phyloP scores from a whole-genome alignment of 37 sponge, comb jelly and placozoan species.

The Petrosia ficiformis region DNA sequence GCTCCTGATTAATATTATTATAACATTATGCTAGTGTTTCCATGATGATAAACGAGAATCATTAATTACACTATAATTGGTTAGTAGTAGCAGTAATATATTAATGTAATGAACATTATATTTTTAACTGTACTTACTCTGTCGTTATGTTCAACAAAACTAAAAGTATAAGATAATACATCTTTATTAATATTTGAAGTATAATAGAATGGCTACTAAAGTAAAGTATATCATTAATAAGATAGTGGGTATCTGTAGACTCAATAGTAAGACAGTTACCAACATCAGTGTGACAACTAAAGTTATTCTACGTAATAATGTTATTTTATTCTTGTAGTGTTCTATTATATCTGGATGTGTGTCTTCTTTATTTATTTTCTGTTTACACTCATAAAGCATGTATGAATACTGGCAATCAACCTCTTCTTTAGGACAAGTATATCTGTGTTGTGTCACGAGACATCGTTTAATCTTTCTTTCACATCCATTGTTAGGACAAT shows the following conservation, averaged over 20 bases:
- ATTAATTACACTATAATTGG: too few relatives aligned
- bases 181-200: too few relatives aligned
- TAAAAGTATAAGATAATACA: too few relatives aligned
- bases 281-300: not conserved
- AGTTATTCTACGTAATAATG: too few relatives aligned
- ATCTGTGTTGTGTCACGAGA: not conserved
- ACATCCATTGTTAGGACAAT: not conserved
- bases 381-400: not conserved
- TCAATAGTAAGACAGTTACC: not conserved
- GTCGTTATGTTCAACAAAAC: too few relatives aligned
- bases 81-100: too few relatives aligned
- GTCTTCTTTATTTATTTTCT: not conserved
- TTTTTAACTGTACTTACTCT: too few relatives aligned
- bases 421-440: not conserved
- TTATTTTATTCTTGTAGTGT: too few relatives aligned
- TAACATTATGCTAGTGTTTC: too few relatives aligned
- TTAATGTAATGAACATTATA: too few relatives aligned
- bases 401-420: not conserved
- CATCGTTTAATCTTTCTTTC: not conserved
- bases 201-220: not conserved
- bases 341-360: not conserved
- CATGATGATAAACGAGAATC: too few relatives aligned
- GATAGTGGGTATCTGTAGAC: not conserved
- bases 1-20: too few relatives aligned
- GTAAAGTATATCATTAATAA: slow-evolving; percentile 13